A percentile compares a stretch with the other conserved stretches of the same genome.
Conservation (phyloP, 2,113 vertebrate genomes). For the Nyctereutes procyonoides region DNA sequence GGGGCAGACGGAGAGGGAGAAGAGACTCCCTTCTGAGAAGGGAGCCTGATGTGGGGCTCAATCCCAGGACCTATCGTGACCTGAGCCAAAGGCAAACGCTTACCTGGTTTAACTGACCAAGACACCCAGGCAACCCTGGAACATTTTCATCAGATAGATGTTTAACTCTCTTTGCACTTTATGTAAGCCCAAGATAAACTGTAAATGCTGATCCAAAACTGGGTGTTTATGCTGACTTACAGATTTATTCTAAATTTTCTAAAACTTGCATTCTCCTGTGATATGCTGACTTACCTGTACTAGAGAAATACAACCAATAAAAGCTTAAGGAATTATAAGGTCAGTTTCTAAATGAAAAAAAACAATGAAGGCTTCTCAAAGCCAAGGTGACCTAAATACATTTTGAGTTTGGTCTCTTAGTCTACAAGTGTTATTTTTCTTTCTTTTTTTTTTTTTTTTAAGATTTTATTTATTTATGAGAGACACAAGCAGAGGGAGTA, state of each 20-base stretch:
- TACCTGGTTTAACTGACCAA: too few species aligned
- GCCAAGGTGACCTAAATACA: neutral
- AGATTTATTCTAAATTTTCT: slow-evolving; percentile 20
- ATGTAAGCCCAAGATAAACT: neutral
- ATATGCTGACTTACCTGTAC: neutral
- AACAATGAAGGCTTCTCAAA: neutral
- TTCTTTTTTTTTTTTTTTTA: too few species aligned
- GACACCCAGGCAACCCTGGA: neutral
- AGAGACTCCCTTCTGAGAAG: too few species aligned
- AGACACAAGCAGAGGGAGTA: too few species aligned
- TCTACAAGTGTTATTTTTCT: neutral
- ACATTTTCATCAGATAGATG: neutral
- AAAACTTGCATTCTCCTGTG: slow-evolving; percentile 32
- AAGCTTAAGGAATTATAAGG: slow-evolving; percentile 1
- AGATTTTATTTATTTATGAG: too few species aligned
- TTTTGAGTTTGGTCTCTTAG: neutral
- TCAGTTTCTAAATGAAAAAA: neutral
- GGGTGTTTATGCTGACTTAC: neutral
- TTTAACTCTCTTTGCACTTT: slow-evolving; percentile 24
- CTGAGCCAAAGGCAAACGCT: too few species aligned
- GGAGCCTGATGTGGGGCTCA: too few species aligned
- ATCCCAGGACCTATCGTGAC: too few species aligned
- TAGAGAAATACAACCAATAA: neutral
- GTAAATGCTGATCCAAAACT: neutral
- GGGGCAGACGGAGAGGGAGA: too few species aligned